Evolutionary conservation across 1,140 invertebrate species (phyloP), one percentile per base, ranked within the genome.

Genomic region (Lepidurus arcticus): DNA sequence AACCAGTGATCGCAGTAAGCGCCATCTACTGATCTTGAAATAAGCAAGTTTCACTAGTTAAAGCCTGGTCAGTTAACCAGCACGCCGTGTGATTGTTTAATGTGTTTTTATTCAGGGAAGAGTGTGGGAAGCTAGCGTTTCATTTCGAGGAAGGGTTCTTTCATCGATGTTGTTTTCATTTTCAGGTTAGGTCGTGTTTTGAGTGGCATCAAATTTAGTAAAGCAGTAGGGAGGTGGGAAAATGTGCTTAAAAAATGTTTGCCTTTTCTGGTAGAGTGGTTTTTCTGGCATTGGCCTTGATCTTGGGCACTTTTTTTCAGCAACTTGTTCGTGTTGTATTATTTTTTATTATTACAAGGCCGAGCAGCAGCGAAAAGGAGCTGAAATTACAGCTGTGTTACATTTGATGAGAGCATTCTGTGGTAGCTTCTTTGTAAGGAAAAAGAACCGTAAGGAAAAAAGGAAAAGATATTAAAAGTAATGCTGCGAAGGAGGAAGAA

Each of bases 381-480:
- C 53, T 65, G 53, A 65, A 65, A 65, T 65, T 65, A 65, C 53
- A 65, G 53, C 16, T 65, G 53, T 21, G 53, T 65, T 65, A 34
- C 34, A 34, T 34, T 65, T 65, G 53, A 65, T n/a, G 16, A 65
- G 53, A 21, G 53, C 13, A 65, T 65, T 65, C 21, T n/a, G 53
- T 65, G 16, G 53, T n/a, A 13, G 21, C 16, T 7, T 65, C 21
- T 9, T 65, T 3, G 8, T 13, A 16, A 65, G 53, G 21, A 65
- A 21, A 21, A 16, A 21, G 53, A 65, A 65, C 16, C 16, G 16
- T 13, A 65, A 65, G 21, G 21, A 21, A 21, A 65, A 65, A 65
- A 21, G 16, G n/a, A 65, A 21, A 65, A 7, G 53, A 65, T 65
- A 65, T n/a, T n/a, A 65, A 21, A 65, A 21, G 16, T 65, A 65